These are phyloP conservation scores for human DNA, from an alignment of 2,113 vertebrate genomes.

Conservation along the genomic window GRCh38 chr9:71362501-71363000, in stretches of 20 bases:
- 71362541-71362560: not conserved
- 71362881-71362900: not conserved
- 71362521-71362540: not conserved
- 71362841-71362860: constrained; percentile 11
- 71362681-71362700: not conserved
- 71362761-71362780: not conserved
- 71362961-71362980: not conserved
- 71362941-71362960: not conserved
- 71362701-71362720: constrained; percentile 26
- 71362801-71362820: not conserved
- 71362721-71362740: constrained; percentile 54
- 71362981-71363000: not conserved
- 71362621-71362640: not conserved
- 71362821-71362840: not conserved
- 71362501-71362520: not conserved
- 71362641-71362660: not conserved
- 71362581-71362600: not conserved
- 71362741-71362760: constrained; percentile 59
- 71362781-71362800: not conserved
- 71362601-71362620: constrained; percentile 20
- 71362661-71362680: constrained; percentile 20
- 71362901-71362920: not conserved
- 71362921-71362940: not conserved
- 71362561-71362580: not conserved
- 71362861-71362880: not conserved